Percentiles rank a stretch among this genome's conserved stretches.
phyloP scores from a whole-genome alignment of 2,113 vertebrate genomes.

The Fukomys damarensis region DNA sequence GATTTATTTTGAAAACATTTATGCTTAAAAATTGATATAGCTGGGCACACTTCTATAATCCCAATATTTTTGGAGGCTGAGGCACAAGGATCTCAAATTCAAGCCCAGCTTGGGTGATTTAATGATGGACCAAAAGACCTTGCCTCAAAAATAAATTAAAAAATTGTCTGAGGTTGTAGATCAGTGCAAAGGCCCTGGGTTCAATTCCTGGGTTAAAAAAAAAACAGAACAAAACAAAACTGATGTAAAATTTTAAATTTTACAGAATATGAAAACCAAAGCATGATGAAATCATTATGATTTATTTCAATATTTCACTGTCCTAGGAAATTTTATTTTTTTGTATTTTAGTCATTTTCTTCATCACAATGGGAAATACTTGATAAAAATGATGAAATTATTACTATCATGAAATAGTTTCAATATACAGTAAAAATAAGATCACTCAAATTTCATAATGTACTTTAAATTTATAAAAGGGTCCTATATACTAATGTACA shows the following conservation, averaged over 20 bases:
- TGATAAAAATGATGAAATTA: slow-evolving; percentile 17
- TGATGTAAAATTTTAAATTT: background rate
- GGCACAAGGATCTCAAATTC: too few relatives aligned
- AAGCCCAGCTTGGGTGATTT: too few relatives aligned
- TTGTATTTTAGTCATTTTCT: background rate
- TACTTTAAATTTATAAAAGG: slow-evolving; percentile 18
- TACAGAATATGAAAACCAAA: background rate
- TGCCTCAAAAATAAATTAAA: too few relatives aligned
- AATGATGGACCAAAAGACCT: too few relatives aligned
- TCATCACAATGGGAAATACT: background rate
- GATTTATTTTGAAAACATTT: background rate
- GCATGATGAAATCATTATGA: background rate
- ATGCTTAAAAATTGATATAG: background rate
- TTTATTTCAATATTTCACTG: background rate
- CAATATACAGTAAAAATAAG: background rate
- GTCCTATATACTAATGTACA: background rate
- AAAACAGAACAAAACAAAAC: background rate
- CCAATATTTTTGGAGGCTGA: too few relatives aligned
- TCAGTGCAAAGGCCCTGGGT: too few relatives aligned
- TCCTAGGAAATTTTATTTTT: background rate
- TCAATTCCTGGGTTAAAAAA: background rate
- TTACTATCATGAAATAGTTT: background rate
- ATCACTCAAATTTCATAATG: background rate
- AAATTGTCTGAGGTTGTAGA: too few relatives aligned
- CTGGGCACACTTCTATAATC: too few relatives aligned